Base-by-base conservation (phyloP, 2,797 vertebrate genomes). In the Trichosurus vulpecula region DNA sequence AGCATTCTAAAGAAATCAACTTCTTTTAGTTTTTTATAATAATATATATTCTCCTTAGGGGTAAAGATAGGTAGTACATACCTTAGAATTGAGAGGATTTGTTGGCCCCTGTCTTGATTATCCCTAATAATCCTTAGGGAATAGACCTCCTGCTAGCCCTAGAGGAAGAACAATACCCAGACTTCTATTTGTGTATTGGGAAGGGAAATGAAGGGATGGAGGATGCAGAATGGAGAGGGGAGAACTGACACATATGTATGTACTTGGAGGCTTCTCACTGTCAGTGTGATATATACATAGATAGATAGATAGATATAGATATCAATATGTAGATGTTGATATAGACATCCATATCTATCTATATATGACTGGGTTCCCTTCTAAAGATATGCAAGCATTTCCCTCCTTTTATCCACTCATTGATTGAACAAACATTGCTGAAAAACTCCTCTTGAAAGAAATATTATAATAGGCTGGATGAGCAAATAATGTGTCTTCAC, bases 371-470 rank as follows among this genome's bases (percentile, higher is more conserved):
- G 66, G 66, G 6, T 81, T 81, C 8, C 16, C 2, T 55, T 95
- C 30, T 81, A 2, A 57, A 51, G 9, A 31, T 66, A 66, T n/a
- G 35, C 35, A 66, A 16, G 4, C 14, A 66, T 66, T 66, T n/a
- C 9, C 53, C 14, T 92, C 81, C 56, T 9, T 94, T 22, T 27
- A 89, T 61, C 90, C 61, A n/a, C 31, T 92, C 25, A 51, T 92
- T 94, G 51, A 89, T 31, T 95, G 93, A 81, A 57, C 27, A 96
- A 95, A 66, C 54, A 95, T 93, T 92, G 27, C 19, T 91, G 90
- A 74, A 61, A 52, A 55, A 2, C 4, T 91, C 0, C 5, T 89
- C 57, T 93, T 52, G 5, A 10, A 54, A 0, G 47, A 1, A n/a
- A 93, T 12, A 56, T 54, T 55, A 30, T 90, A 90, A 66, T 66